A percentile compares a stretch with the other conserved stretches of the same genome.
Evolutionary conservation across 2,888 invertebrate genomes (phyloP).

Genomic region (Lasioglossum leucozonium): DNA sequence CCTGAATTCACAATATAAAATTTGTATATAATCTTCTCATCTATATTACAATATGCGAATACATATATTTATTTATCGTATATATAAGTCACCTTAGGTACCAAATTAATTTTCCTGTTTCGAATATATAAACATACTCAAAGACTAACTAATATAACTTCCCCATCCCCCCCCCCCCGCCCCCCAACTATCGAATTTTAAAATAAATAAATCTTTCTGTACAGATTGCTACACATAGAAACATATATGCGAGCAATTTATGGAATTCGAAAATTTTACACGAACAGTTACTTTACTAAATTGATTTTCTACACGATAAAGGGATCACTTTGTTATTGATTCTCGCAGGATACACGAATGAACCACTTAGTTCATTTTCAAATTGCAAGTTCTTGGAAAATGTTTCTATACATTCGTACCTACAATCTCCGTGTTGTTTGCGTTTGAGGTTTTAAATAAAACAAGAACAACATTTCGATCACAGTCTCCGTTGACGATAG

Average conservation of each 20-base stretch:
- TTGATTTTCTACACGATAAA: slow-evolving; percentile 1
- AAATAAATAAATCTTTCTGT: slow-evolving; percentile 53
- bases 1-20: slow-evolving; percentile 57
- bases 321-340: slow-evolving; percentile 3
- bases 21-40: slow-evolving; percentile 53
- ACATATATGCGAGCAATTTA: slow-evolving; percentile 22
- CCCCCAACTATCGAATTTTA: background rate
- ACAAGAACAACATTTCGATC: slow-evolving; percentile 60
- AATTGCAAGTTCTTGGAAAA: slow-evolving; percentile 7
- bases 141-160: slow-evolving; percentile 32
- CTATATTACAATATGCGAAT: slow-evolving; percentile 72
- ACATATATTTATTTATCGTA: slow-evolving; percentile 68
- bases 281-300: background rate
- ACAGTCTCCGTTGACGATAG: slow-evolving; percentile 79
- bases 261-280: slow-evolving; percentile 24
- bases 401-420: slow-evolving; percentile 19
- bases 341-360: slow-evolving; percentile 1
- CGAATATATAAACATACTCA: slow-evolving; percentile 52
- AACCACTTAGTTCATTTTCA: slow-evolving; percentile 8
- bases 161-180: background rate
- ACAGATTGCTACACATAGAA: slow-evolving; percentile 28
- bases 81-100: slow-evolving; percentile 67
- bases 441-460: slow-evolving; percentile 29
- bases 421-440: slow-evolving; percentile 56
- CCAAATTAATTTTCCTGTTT: slow-evolving; percentile 53